Evolutionary conservation across 2,797 vertebrate genomes (phyloP), one percentile per base, ranked within the genome.

Genomic region (Champsocephalus gunnari): DNA sequence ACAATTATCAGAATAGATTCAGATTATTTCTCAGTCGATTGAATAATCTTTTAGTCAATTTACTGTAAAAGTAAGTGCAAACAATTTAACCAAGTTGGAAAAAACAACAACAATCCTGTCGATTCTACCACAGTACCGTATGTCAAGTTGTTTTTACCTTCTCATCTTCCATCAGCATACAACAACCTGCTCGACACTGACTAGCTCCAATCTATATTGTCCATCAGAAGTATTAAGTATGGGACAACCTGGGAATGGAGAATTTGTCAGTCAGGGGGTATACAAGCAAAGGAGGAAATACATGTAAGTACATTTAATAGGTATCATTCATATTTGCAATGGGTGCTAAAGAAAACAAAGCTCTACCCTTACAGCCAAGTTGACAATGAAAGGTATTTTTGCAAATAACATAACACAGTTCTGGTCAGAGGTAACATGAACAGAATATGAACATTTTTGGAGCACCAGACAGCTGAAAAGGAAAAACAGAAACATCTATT

Each of bases 291-390:
- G 8, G 9, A 14, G 17, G 12, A 41, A 45, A 14, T 10, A 34
- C n/a, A 58, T 21, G 16, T 45, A 38, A 41, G 38, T 45, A 38
- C 21, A 59, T 32, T 38, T 38, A 47, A 47, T 47, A 41, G 32
- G 34, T 48, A n/a, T 32, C 17, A 32, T 48, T 21, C 14, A 17
- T 61, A 16, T 12, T 7, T 57, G 7, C 44, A 43, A 3, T 21
- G 19, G 9, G 21, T 21, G 3, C 19, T 43, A 21, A 69, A 3
- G 57, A 51, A 49, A n/a, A 21, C 14, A 12, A 10, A 44, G 50
- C 24, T 57, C 3, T 91, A 96, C 94, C 94, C 95, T 93, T 13
- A 94, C 92, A 9, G 94, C 93, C 88, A 96, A 80, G 91, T 92
- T 96, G 84, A 95, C 94, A 60, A 95, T 94, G 9, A 92, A 75